Evolutionary conservation across 2,888 invertebrate species (phyloP), one percentile per base, ranked within the genome.

Genomic region (Cryptocheilus praepositus): DNA sequence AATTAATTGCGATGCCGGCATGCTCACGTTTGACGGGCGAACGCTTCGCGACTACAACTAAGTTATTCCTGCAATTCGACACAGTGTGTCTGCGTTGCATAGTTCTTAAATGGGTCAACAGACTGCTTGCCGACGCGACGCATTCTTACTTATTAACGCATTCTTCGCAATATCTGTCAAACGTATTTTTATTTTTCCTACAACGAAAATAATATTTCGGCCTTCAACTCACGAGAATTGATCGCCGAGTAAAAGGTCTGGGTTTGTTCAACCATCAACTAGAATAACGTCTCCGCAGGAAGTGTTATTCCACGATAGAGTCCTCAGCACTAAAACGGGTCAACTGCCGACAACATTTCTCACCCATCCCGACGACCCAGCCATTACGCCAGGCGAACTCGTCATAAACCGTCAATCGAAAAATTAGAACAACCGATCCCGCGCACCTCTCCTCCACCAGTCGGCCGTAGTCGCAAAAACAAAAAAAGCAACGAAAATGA

Each of bases 401-500:
- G 36, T 36, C 8, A 7, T 7, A 7, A 36, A 36, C 13, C 11
- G 8, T 36, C 4, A 36, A 11, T 36, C 36, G 36, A 2, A 2
- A 49, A 49, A 49, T 49, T 16, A 55, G 8, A 36, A 25, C 0
- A 22, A 22, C 4, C 36, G 36, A 11, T 25, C 36, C 13, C 36
- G 25, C 25, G 2, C 36, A 2, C 36, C 8, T 11, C 13, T 36
- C 36, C 36, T 11, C 13, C 36, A 11, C 36, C 36, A 11, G 1
- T 11, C 36, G 11, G 36, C 36, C 36, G 36, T 36, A 7, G 36
- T 11, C 1, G 36, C 3, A 36, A 36, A 36, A 36, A 54, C 5
- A 3, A n/a, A 28, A 25, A 8, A 25, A 36, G n/a, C 0, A 15
- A 78, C 64, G 61, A 71, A 62, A 79, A 74, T 68, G 76, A 76